Conservation (phyloP, 2,113 vertebrate genomes). For the Athene noctua region DNA sequence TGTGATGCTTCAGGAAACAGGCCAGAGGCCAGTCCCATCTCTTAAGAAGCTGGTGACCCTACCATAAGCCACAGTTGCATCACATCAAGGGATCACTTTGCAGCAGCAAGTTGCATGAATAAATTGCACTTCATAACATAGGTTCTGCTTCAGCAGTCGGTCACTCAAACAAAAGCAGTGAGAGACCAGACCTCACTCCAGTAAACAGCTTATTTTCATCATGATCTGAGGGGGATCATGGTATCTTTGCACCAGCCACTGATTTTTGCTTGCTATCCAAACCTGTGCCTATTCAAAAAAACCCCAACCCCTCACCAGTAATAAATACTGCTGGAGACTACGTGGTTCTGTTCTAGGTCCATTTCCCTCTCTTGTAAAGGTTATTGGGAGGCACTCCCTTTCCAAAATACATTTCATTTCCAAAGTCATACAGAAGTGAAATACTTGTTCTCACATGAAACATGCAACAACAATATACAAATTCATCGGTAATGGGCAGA, state of each 20-base stretch:
- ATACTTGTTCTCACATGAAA: background rate
- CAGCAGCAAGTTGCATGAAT: background rate
- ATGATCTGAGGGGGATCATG: background rate
- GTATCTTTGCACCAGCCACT: background rate
- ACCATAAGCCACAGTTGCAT: background rate
- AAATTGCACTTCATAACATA: background rate
- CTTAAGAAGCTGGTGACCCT: background rate
- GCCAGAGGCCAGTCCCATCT: background rate
- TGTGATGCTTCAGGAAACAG: background rate
- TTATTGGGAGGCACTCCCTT: background rate
- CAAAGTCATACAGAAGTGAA: background rate
- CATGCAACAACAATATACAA: background rate
- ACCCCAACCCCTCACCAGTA: fast-evolving
- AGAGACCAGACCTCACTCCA: background rate
- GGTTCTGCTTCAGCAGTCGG: background rate
- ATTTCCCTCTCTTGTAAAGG: background rate
- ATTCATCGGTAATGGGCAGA: background rate
- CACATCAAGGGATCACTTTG: background rate
- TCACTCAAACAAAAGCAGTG: background rate
- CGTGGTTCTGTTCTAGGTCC: background rate
- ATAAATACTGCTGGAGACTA: background rate
- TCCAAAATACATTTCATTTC: background rate
- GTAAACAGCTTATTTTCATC: background rate
- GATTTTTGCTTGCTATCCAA: background rate
- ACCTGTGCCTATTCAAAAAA: background rate